Conservation (phyloP, 1,140 invertebrate species). For the Drosophila ironensis region DNA sequence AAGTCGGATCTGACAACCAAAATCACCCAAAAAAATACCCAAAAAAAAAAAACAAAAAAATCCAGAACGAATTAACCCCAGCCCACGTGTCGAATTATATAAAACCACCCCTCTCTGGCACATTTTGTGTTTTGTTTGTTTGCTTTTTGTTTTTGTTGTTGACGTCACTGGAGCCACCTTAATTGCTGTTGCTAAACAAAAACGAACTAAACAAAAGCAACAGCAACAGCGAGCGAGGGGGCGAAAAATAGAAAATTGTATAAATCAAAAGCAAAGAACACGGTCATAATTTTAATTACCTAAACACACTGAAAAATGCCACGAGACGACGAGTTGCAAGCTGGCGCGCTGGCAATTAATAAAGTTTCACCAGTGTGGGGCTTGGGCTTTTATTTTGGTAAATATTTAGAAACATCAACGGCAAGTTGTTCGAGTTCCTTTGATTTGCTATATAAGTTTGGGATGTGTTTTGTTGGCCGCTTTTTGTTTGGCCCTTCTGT, state of each 20-base stretch:
- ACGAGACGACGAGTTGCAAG: conserved; percentile 48
- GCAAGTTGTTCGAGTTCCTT: conserved; percentile 10
- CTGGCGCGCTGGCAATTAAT: conserved; percentile 60
- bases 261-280: conserved; percentile 46
- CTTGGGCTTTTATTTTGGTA: conserved; percentile 37
- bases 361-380: conserved; percentile 44
- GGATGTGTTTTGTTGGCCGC: conserved; percentile 20
- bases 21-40: conserved; percentile 11
- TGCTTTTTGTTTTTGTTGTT: background rate
- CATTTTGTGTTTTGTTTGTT: too few relatives aligned
- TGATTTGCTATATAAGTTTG: conserved; percentile 18
- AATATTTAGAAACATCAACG: conserved; percentile 57
- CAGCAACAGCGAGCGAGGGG: too few relatives aligned
- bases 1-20: conserved; percentile 35
- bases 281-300: conserved; percentile 72
- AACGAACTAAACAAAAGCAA: background rate
- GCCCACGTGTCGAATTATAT: conserved; percentile 19
- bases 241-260: too few relatives aligned
- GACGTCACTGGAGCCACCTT: conserved; percentile 37
- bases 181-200: conserved; percentile 35
- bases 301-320: conserved; percentile 59
- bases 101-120: conserved; percentile 4
- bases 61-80: conserved; percentile 16
- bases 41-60: background rate
- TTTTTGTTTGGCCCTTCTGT: too few relatives aligned